Base-by-base conservation (phyloP, 2,113 vertebrate species). In the Spermophilus dauricus region DNA sequence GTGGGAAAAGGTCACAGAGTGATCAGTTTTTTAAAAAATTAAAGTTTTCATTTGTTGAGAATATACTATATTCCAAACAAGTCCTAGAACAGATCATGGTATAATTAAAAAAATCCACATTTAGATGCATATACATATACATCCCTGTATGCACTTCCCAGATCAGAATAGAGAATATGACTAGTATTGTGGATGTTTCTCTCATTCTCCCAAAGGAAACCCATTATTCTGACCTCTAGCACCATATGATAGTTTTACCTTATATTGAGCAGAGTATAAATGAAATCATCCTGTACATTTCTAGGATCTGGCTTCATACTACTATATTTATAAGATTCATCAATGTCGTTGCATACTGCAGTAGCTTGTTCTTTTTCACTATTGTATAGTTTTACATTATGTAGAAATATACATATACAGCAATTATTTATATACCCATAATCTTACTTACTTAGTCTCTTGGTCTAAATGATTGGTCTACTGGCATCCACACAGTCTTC, bases 351-450 rank as follows among this genome's bases (percentile, higher is more conserved):
- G 28, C 4, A 4, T 11, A 94, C 30, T 80, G 85, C 34, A 80
- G 13, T 75, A 37, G 6, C 91, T 93, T 92, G 14, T 51, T 93
- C 37, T 90, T 86, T 95, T 80, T 56, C 75, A 73, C n/a, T 65
- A 4, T 26, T 77, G 30, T 88, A 6, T 85, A 72, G 37, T 70
- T 93, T 94, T 70, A 56, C 4, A 34, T 56, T 34, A 51, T 37
- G 20, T 39, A 2, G 34, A 75, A 24, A 45, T 73, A 58, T 51
- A 20, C 34, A 18, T 45, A 58, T 34, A 32, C 17, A 76, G 65
- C 22, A 72, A 42, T 83, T 61, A 65, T 45, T 83, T 80, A 42
- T 39, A 65, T 20, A 58, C 4, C 11, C 67, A 67, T 1, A 77
- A 34, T 88, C 63, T 70, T 86, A 87, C 51, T 82, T 94, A n/a